Base-by-base conservation (phyloP, 2,797 vertebrate species). In the Otolemur crassicaudatus region DNA sequence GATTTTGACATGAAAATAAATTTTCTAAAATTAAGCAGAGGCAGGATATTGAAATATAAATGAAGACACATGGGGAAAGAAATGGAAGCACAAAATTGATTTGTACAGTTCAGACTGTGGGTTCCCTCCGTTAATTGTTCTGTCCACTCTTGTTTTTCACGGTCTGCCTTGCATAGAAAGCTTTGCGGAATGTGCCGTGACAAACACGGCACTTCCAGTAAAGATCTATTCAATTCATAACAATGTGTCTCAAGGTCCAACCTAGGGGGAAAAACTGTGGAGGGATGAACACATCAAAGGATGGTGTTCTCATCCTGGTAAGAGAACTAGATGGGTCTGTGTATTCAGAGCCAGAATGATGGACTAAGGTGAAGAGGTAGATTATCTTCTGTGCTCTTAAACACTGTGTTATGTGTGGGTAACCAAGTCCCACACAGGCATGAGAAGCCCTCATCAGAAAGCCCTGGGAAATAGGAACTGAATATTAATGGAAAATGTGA, bases 121-220 rank as follows among this genome's bases (percentile, higher is more conserved):
- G 31, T 79, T 96, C 56, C 72, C 69, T 96, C 63, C n/a, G 17
- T 93, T 96, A 98, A 97, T 95, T 93, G 58, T 72, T 76, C 91
- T 97, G 90, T 95, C 96, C 92, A 65, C 31, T 97, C 86, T 80
- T 88, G 93, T 97, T 97, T 97, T 97, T 90, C 96, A 96, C 83
- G 43, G 79, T 96, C 27, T 81, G 20, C 17, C 75, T 53, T 53
- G 27, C 53, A 60, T 16, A 85, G 91, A 92, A 93, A 87, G 43
- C 53, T 63, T 87, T 92, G 94, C 37, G 67, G 83, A 91, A 82
- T 56, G 29, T 65, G 25, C 29, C 53, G 49, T 79, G 75, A 56
- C 80, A 84, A 70, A 72, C 61, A 72, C 11, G 37, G 19, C 12
- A 14, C 31, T 89, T 96, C 84, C 27, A 83, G 27, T 34, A 40